Evolutionary conservation across 2,797 vertebrate species (phyloP).

Genomic region (Alosa sapidissima): DNA sequence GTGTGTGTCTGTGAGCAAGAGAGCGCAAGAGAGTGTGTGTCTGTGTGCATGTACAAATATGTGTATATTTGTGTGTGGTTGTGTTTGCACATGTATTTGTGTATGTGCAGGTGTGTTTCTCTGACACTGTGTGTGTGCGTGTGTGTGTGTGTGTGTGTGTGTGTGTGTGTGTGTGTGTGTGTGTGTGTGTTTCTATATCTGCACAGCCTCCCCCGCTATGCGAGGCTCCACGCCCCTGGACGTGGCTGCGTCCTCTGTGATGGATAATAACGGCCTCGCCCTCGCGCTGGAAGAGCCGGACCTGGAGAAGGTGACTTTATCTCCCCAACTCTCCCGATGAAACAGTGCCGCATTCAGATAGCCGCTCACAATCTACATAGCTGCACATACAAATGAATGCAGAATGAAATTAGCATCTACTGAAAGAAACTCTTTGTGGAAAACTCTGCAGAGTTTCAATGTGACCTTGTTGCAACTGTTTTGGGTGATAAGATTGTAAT

Average conservation of each 20-base stretch:
- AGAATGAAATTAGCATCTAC: neutral
- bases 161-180: slow-evolving; percentile 19
- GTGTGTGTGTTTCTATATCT: neutral
- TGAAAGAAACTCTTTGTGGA: neutral
- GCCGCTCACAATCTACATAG: neutral
- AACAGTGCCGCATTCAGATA: neutral
- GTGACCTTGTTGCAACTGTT: neutral
- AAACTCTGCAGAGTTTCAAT: neutral
- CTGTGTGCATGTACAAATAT: neutral
- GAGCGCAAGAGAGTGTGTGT: neutral
- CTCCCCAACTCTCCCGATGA: neutral
- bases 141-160: slow-evolving; percentile 14
- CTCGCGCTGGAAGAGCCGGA: slow-evolving; percentile 93
- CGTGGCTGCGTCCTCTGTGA: slow-evolving; percentile 95
- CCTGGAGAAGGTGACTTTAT: slow-evolving; percentile 80
- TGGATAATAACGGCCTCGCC: slow-evolving; percentile 97
- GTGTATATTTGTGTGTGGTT: slow-evolving; percentile 2
- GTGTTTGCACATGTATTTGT: neutral
- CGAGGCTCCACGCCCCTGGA: slow-evolving; percentile 95
- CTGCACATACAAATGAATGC: neutral
- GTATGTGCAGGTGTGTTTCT: neutral
- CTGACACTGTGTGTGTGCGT: neutral
- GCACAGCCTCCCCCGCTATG: slow-evolving; percentile 91
- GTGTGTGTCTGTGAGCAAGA: neutral
- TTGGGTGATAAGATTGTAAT: neutral